phyloP scores from a whole-genome alignment of 2,888 invertebrate species.

The Vandiemenella viatica region DNA sequence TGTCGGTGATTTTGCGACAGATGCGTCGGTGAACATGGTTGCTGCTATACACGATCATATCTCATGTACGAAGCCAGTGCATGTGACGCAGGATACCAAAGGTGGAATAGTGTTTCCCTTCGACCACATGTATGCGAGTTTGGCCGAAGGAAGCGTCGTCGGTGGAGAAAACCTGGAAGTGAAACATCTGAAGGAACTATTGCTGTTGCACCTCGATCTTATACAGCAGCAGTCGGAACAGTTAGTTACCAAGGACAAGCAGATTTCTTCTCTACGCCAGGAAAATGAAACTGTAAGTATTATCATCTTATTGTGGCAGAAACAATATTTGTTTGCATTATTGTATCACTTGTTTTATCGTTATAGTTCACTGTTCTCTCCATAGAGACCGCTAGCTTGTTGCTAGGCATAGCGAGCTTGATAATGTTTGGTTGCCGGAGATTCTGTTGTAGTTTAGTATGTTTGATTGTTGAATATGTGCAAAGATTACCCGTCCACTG shows the following conservation, averaged over 20 bases:
- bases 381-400: too few species aligned
- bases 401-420: too few species aligned
- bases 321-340: too few species aligned
- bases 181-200: slow-evolving; percentile 57
- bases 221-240: slow-evolving; percentile 83
- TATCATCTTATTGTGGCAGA: too few species aligned
- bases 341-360: too few species aligned
- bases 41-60: slow-evolving; percentile 18
- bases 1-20: slow-evolving; percentile 16
- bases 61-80: slow-evolving; percentile 17
- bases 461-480: too few species aligned
- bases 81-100: slow-evolving; percentile 29
- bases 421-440: too few species aligned
- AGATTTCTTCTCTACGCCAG: slow-evolving; percentile 50
- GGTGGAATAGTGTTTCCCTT: slow-evolving; percentile 43
- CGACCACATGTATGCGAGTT: slow-evolving; percentile 58
- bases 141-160: slow-evolving; percentile 17
- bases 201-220: slow-evolving; percentile 69
- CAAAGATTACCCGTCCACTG: too few species aligned
- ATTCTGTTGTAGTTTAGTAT: too few species aligned
- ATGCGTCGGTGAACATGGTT: slow-evolving; percentile 18
- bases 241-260: slow-evolving; percentile 62
- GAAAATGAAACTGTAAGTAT: slow-evolving; percentile 63
- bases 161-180: slow-evolving; percentile 33
- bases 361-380: too few species aligned